Base-by-base conservation (phyloP, 2,888 invertebrate genomes). In the Microctonus brassicae region DNA sequence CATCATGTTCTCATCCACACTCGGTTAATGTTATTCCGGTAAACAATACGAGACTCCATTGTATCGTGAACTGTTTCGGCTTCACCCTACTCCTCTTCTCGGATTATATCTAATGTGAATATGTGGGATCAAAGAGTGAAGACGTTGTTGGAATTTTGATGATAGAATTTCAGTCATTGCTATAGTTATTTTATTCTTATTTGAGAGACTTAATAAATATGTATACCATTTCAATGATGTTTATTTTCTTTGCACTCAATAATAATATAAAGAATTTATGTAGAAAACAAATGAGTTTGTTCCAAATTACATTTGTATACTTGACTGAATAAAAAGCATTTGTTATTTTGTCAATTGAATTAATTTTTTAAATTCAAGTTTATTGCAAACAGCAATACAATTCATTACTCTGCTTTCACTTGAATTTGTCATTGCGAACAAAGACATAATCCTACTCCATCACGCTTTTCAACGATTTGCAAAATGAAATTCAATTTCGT, bases 1-100 rank as follows among this genome's bases (percentile, higher is more conserved):
- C 22, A 74, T 72, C 75, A 33, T 76, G 73, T 71, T 58, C 74
- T 73, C 77, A 72, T 77, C 74, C 74, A 71, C 75, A 70, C 74
- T 76, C 75, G 78, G 77, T 78, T 76, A 78, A 74, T 72, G 73
- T 68, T 65, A 69, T 68, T 57, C 24, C 47, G 33, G 58, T 29
- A 67, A 55, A 63, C 36, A 70, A 75, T 73, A 66, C 69, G 39
- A 47, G 62, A 39, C 63, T 70, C 63, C 64, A 36, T 57, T 17
- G 47, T 26, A 63, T 26, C 26, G 17, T 57, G 29, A 36, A 57
- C 65, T 55, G 22, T 34, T 55, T 11, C 47, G 7, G 17, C 20
- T 47, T 47, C 17, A 17, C 5, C 17, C 17, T 17, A 5, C 1
- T 17, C 7, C 17, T n/a, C 6, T 47, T 20, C 5, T 7, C 9